Conservation (phyloP, 2,888 invertebrate species). For the Hermaeophaga mercurialis region DNA sequence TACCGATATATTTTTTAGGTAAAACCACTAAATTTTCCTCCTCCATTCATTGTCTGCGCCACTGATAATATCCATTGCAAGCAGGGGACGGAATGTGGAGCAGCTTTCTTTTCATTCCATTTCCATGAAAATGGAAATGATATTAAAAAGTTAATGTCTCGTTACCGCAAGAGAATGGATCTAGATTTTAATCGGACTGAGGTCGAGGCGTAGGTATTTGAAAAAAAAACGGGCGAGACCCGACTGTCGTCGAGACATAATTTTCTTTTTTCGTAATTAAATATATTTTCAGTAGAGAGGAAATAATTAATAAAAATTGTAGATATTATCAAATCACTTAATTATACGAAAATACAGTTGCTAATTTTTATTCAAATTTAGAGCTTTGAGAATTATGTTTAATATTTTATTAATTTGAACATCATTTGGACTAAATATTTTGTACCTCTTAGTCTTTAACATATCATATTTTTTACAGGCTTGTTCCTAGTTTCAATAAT, state of each 20-base stretch:
- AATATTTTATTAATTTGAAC: too few relatives aligned
- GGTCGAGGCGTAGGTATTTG: slow-evolving; percentile 5
- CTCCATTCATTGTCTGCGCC: neutral
- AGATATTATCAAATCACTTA: too few relatives aligned
- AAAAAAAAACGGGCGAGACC: slow-evolving; percentile 15
- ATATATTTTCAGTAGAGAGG: slow-evolving; percentile 4
- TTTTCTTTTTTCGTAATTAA: slow-evolving; percentile 14
- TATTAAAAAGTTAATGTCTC: slow-evolving; percentile 24
- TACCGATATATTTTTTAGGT: too few relatives aligned
- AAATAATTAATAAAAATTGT: neutral
- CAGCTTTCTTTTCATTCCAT: slow-evolving; percentile 13
- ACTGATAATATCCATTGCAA: slow-evolving; percentile 8
- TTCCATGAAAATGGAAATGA: slow-evolving; percentile 19
- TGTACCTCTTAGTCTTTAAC: too few relatives aligned
- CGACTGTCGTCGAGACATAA: slow-evolving; percentile 13
- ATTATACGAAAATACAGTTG: too few relatives aligned
- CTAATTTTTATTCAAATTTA: too few relatives aligned
- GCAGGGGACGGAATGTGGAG: slow-evolving; percentile 1
- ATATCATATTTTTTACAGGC: too few relatives aligned
- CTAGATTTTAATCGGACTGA: slow-evolving; percentile 16
- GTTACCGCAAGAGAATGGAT: slow-evolving; percentile 21
- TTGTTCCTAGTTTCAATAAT: too few relatives aligned
- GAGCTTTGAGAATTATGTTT: too few relatives aligned
- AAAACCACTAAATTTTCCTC: too few relatives aligned
- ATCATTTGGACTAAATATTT: too few relatives aligned